Evolutionary conservation across 2,888 invertebrate genomes (phyloP).

Genomic region (Drosophila neonasuta): DNA sequence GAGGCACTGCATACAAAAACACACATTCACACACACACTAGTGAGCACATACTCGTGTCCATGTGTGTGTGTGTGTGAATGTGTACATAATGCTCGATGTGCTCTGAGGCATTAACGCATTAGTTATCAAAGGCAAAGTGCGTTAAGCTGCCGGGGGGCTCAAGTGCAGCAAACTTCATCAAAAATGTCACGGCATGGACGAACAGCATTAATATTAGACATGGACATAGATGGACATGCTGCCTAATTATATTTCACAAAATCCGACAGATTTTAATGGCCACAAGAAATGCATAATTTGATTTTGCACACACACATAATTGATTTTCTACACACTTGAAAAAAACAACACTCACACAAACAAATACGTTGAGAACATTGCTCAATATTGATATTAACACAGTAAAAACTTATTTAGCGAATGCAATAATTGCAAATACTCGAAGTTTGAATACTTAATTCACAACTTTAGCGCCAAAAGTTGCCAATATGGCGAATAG

Average conservation of each 20-base stretch:
- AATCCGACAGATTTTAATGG: not conserved
- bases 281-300: not conserved
- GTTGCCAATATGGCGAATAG: not conserved
- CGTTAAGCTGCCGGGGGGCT: constrained; percentile 36
- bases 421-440: too few relatives aligned
- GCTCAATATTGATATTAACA: not conserved
- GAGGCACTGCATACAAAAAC: constrained; percentile 6
- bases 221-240: constrained; percentile 5
- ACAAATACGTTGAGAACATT: not conserved
- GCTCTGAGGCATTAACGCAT: constrained; percentile 43
- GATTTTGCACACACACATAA: not conserved
- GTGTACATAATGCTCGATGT: constrained; percentile 24
- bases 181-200: constrained; percentile 32
- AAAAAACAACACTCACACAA: too few relatives aligned
- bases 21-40: constrained; percentile 1
- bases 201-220: constrained; percentile 23
- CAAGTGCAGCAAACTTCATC: constrained; percentile 42
- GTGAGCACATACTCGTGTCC: not conserved
- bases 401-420: not conserved
- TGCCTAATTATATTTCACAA: constrained; percentile 13
- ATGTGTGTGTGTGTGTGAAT: not conserved
- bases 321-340: not conserved
- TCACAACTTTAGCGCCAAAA: not conserved
- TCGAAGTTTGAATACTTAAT: not conserved
- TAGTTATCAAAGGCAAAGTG: constrained; percentile 26